Conservation (phyloP, 2,113 vertebrate genomes). For the Pangasianodon gigas region DNA sequence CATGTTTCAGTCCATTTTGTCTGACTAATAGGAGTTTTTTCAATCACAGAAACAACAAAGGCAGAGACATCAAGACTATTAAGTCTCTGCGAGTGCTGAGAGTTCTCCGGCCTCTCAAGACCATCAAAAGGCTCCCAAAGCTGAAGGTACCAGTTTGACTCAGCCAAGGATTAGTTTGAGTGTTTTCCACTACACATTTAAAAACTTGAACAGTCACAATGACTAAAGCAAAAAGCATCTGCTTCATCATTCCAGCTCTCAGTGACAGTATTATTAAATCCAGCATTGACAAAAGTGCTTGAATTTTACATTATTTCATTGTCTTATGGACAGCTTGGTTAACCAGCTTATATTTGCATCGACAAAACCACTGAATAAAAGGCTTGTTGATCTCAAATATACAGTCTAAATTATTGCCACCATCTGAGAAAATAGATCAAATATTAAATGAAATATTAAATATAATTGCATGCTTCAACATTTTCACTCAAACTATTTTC, state of each 20-base stretch:
- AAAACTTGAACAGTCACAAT: not conserved
- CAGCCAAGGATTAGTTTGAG: not conserved
- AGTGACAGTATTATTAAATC: not conserved
- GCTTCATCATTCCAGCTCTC: not conserved
- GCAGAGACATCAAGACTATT: conserved; percentile 97
- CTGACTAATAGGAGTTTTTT: conserved; percentile 40
- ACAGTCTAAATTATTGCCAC: not conserved
- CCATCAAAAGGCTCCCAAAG: conserved; percentile 96
- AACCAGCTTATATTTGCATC: not conserved
- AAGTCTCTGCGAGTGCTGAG: conserved; percentile 95
- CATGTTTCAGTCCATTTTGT: conserved; percentile 20
- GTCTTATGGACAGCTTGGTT: not conserved
- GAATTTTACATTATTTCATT: not conserved
- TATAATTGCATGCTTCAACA: not conserved
- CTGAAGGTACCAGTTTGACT: conserved; percentile 81
- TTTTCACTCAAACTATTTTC: not conserved
- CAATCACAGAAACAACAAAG: conserved; percentile 90
- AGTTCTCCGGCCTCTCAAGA: conserved; percentile 95
- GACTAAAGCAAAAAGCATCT: not conserved
- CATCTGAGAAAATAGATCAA: not conserved
- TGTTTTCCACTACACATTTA: not conserved
- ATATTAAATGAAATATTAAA: not conserved
- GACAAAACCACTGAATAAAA: not conserved
- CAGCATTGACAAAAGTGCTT: not conserved
- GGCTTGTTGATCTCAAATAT: not conserved